phyloP scores from a whole-genome alignment of 2,797 vertebrate genomes.

The Pelodytes ibericus region DNA sequence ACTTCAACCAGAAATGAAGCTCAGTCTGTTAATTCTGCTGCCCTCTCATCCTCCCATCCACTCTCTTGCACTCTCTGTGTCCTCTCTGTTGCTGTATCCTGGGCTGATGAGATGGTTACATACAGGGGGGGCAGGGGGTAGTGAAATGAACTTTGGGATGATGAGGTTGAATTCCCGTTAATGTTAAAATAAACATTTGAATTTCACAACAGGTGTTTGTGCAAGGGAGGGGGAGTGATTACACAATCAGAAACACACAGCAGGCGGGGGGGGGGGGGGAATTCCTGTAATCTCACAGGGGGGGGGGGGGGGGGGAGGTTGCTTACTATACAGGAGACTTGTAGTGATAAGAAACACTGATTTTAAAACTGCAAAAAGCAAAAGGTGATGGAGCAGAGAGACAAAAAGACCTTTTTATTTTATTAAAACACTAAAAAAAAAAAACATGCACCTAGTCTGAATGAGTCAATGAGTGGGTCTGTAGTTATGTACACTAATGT shows the following conservation, averaged over 20 bases:
- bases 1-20: not conserved
- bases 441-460: too few species aligned
- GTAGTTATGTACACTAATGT: too few species aligned
- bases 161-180: conserved; percentile 15
- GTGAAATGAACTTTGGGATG: conserved; percentile 22
- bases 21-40: not conserved
- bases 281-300: conserved; percentile 6
- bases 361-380: too few species aligned
- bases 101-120: not conserved
- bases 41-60: not conserved
- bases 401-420: too few species aligned
- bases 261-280: not conserved
- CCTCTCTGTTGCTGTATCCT: not conserved
- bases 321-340: too few species aligned
- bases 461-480: too few species aligned
- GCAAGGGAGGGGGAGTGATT: conserved; percentile 4
- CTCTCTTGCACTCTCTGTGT: not conserved
- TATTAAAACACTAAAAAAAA: too few species aligned
- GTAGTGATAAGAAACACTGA: too few species aligned
- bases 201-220: conserved; percentile 41
- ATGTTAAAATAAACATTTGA: conserved; percentile 2
- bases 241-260: not conserved
- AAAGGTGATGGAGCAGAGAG: too few species aligned
- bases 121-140: not conserved
- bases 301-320: too few species aligned